Base-by-base conservation (phyloP, 2,888 invertebrate species). In the Papilio protenor region DNA sequence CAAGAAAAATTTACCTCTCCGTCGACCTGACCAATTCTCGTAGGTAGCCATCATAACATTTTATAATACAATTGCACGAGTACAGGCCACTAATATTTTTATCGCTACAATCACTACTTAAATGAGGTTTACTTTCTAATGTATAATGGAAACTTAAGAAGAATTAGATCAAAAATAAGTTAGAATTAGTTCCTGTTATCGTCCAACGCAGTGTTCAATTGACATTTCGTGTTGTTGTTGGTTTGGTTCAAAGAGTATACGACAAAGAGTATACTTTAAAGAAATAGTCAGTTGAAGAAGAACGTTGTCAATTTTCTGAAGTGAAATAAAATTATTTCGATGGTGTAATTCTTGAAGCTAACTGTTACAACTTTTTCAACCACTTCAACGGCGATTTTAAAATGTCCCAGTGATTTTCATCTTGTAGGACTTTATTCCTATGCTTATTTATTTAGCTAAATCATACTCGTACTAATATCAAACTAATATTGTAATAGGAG, bases 1-100 rank as follows among this genome's bases (percentile, higher is more conserved):
- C 61, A 77, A 75, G 76, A 47, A 84, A 84, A 87, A 88, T 87
- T 88, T 92, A 94, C 94, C 94, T 92, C 92, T 94, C 86, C 92
- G 92, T 84, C 94, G 94, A 92, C 87, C 92, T 87, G 90, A 90
- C 90, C 92, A 92, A 91, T 92, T 93, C 88, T 94, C 94, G 86
- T 88, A 88, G 86, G 89, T 90, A 86, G 94, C 94, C 94, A 94
- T 94, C 90, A 92, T 89, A 90, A 87, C 92, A 92, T 93, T 87
- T 89, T 91, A 69, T 55, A 71, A 76, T 61, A 71, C 8, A 76
- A 71, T 45, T 40, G 12, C 27, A 57, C 5, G 45, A 47, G 21
- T 45, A n/a, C 71, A 70, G 18, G 27, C n/a, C n/a, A 75, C 69
- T 1, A 69, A 69, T 69, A 49, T 33, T 75, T 55, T 40, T 69